These are phyloP conservation scores for Sardinella longiceps DNA, from an alignment of 2,797 vertebrate species.

Conservation along the genomic window DNA sequence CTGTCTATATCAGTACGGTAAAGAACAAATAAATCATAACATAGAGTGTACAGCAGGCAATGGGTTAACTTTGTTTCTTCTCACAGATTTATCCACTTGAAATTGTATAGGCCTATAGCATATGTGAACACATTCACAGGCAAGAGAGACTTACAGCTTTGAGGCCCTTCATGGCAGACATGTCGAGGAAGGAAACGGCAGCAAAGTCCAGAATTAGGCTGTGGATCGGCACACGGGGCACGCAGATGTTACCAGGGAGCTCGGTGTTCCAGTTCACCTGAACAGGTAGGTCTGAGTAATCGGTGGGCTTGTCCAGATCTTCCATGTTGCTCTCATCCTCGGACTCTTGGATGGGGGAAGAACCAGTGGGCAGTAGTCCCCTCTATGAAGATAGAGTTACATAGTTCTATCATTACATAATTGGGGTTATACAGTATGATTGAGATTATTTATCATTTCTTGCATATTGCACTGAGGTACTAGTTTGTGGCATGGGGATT, in stretches of 20 bases:
- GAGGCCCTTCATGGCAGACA: conserved; percentile 88
- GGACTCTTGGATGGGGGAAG: not conserved
- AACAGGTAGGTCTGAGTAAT: conserved; percentile 72
- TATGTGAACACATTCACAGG: too few species aligned
- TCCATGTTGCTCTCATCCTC: conserved; percentile 61
- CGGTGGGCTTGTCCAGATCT: conserved; percentile 74
- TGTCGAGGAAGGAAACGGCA: conserved; percentile 91
- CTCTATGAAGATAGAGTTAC: not conserved
- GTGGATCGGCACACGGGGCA: conserved; percentile 83
- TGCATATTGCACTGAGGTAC: too few species aligned
- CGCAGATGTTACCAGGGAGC: conserved; percentile 78
- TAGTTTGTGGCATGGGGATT: too few species aligned
- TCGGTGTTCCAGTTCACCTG: conserved; percentile 43
- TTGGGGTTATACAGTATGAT: too few species aligned
- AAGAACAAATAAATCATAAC: too few species aligned
- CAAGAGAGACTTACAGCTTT: conserved; percentile 76
- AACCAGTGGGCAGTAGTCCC: not conserved
- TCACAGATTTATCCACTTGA: too few species aligned
- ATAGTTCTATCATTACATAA: not conserved
- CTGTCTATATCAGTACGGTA: too few species aligned
- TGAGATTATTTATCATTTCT: too few species aligned
- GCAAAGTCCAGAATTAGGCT: conserved; percentile 93
- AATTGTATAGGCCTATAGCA: too few species aligned
- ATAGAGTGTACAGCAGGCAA: too few species aligned
- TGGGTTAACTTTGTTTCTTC: too few species aligned